Evolutionary conservation across 2,888 invertebrate genomes (phyloP).

Genomic region (Enoplolaimus lenunculus): DNA sequence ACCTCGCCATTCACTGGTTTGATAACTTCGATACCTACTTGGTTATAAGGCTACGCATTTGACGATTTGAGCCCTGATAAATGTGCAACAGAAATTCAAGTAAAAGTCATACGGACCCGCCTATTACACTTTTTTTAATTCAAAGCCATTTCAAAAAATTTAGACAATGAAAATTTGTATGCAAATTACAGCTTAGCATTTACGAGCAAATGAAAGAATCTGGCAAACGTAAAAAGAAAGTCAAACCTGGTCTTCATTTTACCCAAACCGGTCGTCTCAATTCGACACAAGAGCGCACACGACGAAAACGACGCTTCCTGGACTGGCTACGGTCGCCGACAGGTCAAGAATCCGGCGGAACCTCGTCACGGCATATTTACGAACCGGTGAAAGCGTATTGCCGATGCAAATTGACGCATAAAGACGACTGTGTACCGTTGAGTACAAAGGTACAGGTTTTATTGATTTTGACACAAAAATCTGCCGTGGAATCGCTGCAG

Average conservation of each 20-base stretch:
- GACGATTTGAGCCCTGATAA: too few relatives aligned
- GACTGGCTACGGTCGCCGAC: neutral
- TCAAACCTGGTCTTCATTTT: neutral
- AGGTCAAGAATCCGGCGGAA: neutral
- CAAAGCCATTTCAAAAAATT: too few relatives aligned
- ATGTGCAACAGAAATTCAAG: too few relatives aligned
- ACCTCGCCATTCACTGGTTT: too few relatives aligned
- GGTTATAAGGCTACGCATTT: too few relatives aligned
- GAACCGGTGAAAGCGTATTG: slow-evolving; percentile 8
- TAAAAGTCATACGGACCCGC: too few relatives aligned
- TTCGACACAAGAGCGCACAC: too few relatives aligned
- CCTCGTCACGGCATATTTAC: neutral
- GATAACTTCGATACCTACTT: too few relatives aligned
- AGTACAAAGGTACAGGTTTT: neutral
- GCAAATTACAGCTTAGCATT: neutral
- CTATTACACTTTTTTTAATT: too few relatives aligned
- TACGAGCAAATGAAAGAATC: neutral
- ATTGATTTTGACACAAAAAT: too few relatives aligned
- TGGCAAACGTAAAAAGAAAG: neutral
- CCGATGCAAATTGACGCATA: neutral
- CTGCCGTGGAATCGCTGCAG: too few relatives aligned
- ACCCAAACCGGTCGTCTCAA: neutral
- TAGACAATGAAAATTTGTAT: too few relatives aligned
- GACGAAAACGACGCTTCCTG: neutral
- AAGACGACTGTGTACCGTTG: slow-evolving; percentile 6